Evolutionary conservation across 2,888 invertebrate species (phyloP), one percentile per base, ranked within the genome.

Genomic region (Carpatolechia fugitivella): DNA sequence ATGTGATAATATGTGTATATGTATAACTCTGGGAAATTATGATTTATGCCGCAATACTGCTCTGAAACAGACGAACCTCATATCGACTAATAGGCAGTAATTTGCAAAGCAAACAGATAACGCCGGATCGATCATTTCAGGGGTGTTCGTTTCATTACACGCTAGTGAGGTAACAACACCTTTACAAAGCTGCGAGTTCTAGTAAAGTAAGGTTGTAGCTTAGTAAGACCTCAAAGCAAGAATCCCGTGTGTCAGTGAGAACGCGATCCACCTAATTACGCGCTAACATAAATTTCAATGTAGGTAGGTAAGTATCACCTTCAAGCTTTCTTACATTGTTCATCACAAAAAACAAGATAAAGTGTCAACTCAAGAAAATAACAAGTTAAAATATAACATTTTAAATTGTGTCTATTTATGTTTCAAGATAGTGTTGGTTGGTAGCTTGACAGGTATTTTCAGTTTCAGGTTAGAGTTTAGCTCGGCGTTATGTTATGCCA

Each of bases 281-380:
- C 46, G 24, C 49, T 36, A 20, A 55, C 55, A 57, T 57, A 57
- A 57, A 57, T 57, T 55, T 55, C 57, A 57, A 57, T 57, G 55
- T 38, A 55, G 40, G 46, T 29, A 29, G 13, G 20, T 46, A 5
- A 1, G n/a, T 7, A 10, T 13, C n/a, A 33, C 33, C n/a, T 33
- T 33, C 2, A n/a, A 33, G 33, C n/a, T 33, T n/a, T 33, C 8
- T 33, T 33, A 29, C 29, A 33, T 6, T n/a, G 33, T 33, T 2
- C 33, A 10, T 10, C 33, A 10, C n/a, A 11, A 6, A 11, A 11
- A 33, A 11, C 8, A 33, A 33, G 3, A 10, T n/a, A 33, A 33
- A 11, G 10, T 10, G 3, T 3, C 8, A 5, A 8, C 3, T 8
- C 3, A 33, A 33, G 11, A 11, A n/a, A 33, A 10, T 11, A 33